Base-by-base conservation (phyloP, 2,113 vertebrate species). In the Bettongia penicillata region DNA sequence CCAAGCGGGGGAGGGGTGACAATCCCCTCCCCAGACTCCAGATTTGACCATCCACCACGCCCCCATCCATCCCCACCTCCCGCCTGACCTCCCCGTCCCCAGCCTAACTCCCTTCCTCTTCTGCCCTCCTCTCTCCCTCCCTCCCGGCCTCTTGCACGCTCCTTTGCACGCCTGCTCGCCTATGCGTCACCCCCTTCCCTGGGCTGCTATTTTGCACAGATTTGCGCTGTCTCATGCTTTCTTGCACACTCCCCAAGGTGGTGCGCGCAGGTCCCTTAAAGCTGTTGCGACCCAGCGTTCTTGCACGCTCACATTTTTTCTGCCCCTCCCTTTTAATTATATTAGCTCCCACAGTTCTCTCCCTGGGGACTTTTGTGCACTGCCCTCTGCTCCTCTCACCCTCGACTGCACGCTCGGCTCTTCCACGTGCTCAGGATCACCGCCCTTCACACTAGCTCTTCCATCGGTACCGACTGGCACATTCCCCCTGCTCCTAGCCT, bases 201-300 rank as follows among this genome's bases (percentile, higher is more conserved):
- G 37, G 95, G 96, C 97, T 97, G 97, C 97, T 93, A 43, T 97
- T 98, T 98, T 98, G 97, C 98, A 98, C 97, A 98, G 90, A 91
- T 89, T 47, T 51, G 91, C 61, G 94, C 96, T 90, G 91, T 96
- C 48, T 24, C 22, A 12, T 50, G 49, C 97, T 94, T 57, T 96
- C 96, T 94, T 93, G 97, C 96, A 97, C 97, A 96, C 49, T 19
- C 51, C 53, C 90, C 37, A n/a, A n/a, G 68, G 68, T n/a, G 68
- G 68, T 77, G 43, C 93, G 93, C 91, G 93, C 91, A 53, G 19
- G 22, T 2, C 16, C 26, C 95, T 93, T 90, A 84, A 0, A 7
- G 94, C 94, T 89, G 8, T 5, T 11, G 2, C 93, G 92, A 68
- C 91, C 94, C 50, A 0, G 91, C 89, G 49, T 52, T 90, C 92